Conservation (phyloP, 2,113 vertebrate genomes). For the Eclectus roratus region DNA sequence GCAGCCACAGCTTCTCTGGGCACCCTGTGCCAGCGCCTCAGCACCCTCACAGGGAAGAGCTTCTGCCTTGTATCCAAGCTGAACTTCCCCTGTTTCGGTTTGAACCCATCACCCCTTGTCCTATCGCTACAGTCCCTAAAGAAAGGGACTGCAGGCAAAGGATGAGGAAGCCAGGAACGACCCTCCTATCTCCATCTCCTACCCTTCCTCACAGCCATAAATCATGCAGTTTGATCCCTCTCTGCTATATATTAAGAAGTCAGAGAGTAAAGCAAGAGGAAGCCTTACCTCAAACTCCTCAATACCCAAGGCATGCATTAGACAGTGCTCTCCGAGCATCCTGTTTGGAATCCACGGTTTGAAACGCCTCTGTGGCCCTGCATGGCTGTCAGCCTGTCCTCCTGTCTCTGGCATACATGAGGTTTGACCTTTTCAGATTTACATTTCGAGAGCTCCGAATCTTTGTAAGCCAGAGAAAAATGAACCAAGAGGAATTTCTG, state of each 20-base stretch:
- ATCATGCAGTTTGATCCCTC: neutral
- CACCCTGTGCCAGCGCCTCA: too few relatives aligned
- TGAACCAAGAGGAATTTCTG: slow-evolving; percentile 11
- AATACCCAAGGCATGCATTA: neutral
- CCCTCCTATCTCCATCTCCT: neutral
- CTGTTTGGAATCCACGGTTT: neutral
- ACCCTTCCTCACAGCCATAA: neutral
- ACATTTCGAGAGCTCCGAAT: neutral
- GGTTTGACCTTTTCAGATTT: slow-evolving; percentile 57
- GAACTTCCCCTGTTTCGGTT: neutral
- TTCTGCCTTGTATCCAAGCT: neutral
- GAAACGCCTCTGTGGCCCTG: neutral
- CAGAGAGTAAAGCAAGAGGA: rapidly evolving
- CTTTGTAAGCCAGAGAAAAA: neutral
- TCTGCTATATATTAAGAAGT: neutral
- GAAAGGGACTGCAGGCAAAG: neutral
- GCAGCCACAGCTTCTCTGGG: too few relatives aligned
- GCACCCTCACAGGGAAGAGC: neutral
- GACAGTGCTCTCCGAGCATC: neutral
- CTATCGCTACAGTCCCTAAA: neutral
- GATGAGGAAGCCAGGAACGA: neutral
- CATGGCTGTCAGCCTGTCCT: neutral
- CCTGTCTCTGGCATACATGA: neutral
- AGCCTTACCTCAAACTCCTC: neutral
- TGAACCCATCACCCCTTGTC: neutral